A percentile compares a stretch with the other conserved stretches of the same genome.
These are phyloP conservation scores for Hozukius guyotensis DNA, from an alignment of 2,797 vertebrate species.

Conservation along the genomic window DNA sequence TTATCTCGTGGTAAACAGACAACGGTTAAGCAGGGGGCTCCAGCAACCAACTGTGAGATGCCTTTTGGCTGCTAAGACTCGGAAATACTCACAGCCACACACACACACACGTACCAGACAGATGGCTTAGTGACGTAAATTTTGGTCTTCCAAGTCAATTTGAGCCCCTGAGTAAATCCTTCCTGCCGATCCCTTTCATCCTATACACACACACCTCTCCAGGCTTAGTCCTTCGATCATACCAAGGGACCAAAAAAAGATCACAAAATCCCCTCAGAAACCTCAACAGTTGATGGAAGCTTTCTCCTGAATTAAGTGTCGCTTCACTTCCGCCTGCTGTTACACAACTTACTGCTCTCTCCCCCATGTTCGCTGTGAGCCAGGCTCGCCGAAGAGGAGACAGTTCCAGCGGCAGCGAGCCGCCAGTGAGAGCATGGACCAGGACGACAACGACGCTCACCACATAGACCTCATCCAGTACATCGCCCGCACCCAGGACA, in stretches of 20 bases:
- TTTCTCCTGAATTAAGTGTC: conserved; percentile 42
- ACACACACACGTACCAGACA: conserved; percentile 57
- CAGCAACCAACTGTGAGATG: conserved; percentile 67
- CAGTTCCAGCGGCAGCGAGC: conserved; percentile 97
- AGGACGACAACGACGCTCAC: conserved; percentile 87
- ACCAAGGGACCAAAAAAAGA: conserved; percentile 21
- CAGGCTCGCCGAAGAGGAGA: conserved; percentile 95
- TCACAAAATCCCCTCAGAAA: conserved; percentile 35
- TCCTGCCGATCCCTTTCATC: conserved; percentile 41
- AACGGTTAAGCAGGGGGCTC: conserved; percentile 44
- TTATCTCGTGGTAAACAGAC: conserved; percentile 44
- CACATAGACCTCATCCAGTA: conserved; percentile 94
- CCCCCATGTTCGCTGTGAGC: not conserved
- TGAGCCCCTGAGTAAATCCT: conserved; percentile 62
- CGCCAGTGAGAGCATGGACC: conserved; percentile 97
- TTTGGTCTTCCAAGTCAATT: conserved; percentile 70
- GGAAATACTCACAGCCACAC: conserved; percentile 50
- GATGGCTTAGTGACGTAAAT: conserved; percentile 81
- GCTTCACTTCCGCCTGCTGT: conserved; percentile 21
- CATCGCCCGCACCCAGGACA: conserved; percentile 89
- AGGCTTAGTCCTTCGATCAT: not conserved
- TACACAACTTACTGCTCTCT: conserved; percentile 8
- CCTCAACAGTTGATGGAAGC: conserved; percentile 25
- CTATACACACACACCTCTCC: conserved; percentile 20
- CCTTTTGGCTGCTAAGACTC: conserved; percentile 52